phyloP scores from a whole-genome alignment of 2,113 vertebrate genomes.

The Centropristis striata region DNA sequence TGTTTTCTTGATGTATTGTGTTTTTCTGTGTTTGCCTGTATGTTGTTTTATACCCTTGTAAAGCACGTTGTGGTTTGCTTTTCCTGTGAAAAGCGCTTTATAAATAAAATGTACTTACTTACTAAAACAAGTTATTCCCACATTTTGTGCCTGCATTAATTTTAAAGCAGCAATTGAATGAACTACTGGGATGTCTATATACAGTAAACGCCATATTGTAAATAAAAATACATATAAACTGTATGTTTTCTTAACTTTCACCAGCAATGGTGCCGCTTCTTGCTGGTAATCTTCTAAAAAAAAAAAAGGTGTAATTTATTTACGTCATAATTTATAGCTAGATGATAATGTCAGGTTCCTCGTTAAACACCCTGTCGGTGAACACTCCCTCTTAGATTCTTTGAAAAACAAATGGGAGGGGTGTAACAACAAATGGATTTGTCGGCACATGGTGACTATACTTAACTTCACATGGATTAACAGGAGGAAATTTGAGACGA shows the following conservation, averaged over 20 bases:
- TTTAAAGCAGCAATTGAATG: not conserved
- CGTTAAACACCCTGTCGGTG: not conserved
- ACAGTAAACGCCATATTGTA: not conserved
- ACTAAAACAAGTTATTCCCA: not conserved
- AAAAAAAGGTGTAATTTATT: not conserved
- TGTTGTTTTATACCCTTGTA: too few relatives aligned
- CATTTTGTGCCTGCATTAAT: not conserved
- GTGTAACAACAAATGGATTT: not conserved
- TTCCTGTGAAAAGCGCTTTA: too few relatives aligned
- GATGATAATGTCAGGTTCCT: not conserved
- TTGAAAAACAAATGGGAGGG: conserved; percentile 13
- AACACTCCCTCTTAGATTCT: conserved; percentile 18
- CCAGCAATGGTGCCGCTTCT: not conserved
- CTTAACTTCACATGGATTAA: not conserved
- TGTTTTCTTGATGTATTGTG: too few relatives aligned
- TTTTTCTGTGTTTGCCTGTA: too few relatives aligned
- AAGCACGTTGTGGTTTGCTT: too few relatives aligned
- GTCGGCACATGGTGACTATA: conserved; percentile 19
- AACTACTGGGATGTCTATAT: not conserved
- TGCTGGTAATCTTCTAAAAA: not conserved
- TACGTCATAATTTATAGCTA: not conserved
- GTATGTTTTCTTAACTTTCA: not conserved
- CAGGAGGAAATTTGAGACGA: not conserved
- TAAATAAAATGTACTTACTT: too few relatives aligned
- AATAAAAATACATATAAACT: not conserved